Conservation (phyloP, 2,797 vertebrate genomes). For the Pipistrellus nathusii region DNA sequence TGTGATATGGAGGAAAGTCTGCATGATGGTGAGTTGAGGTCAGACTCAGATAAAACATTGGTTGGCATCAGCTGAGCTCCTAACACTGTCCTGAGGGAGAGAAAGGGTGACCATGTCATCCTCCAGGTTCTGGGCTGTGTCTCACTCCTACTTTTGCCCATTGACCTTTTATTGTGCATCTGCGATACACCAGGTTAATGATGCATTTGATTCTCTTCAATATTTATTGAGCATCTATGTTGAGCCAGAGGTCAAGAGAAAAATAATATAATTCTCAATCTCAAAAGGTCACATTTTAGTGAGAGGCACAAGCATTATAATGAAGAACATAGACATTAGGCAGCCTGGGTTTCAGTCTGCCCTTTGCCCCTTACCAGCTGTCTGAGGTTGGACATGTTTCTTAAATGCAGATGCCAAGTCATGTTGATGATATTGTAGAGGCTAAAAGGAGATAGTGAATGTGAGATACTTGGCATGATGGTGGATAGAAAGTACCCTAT, state of each 20-base stretch:
- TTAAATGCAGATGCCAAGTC: not conserved
- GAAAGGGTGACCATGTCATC: rapidly evolving
- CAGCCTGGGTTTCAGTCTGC: not conserved
- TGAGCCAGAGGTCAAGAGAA: not conserved
- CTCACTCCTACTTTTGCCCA: not conserved
- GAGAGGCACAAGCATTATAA: not conserved
- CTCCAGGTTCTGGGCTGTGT: not conserved
- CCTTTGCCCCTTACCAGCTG: not conserved
- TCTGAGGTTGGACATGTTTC: rapidly evolving
- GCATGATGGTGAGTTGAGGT: not conserved
- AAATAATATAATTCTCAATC: not conserved
- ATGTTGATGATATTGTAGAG: not conserved
- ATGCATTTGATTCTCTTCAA: not conserved
- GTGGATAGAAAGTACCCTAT: not conserved
- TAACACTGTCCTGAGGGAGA: too few relatives aligned
- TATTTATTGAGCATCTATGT: not conserved
- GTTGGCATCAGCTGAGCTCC: not conserved
- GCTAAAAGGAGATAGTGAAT: not conserved
- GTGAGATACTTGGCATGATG: not conserved
- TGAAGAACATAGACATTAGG: not conserved
- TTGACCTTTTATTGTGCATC: not conserved
- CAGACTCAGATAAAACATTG: not conserved
- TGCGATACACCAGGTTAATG: not conserved
- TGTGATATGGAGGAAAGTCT: not conserved
- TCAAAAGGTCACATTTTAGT: not conserved